Evolutionary conservation across 2,888 invertebrate genomes (phyloP), one percentile per base, ranked within the genome.

Genomic region (Scaptomyza flava): DNA sequence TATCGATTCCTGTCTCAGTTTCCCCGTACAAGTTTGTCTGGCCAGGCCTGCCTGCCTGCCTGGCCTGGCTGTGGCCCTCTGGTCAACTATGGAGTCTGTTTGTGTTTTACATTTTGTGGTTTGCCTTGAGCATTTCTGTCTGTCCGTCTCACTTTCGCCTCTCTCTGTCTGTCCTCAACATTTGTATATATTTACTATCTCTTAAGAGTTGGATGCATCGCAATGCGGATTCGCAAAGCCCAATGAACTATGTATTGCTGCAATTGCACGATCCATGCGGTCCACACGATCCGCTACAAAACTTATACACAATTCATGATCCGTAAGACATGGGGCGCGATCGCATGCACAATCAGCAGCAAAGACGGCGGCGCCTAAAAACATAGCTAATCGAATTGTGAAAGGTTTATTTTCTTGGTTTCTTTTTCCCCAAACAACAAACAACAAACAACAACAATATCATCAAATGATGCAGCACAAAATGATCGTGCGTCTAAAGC

Each of bases 221-320:
- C 81, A 88, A 81, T 81, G 89, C 89, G 85, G 85, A 85, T 87
- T 84, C 85, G 84, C 87, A 86, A 71, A 83, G 83, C 88, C 84
- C 87, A 84, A 82, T 87, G 88, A 87, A 84, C 88, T 84, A 50
- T 34, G 50, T 50, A 88, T 80, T 83, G 86, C 60, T 85, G 79
- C 69, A 69, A 67, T 72, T 82, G 83, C 77, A 73, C 70, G 73
- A 72, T 70, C 70, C 53, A 45, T 33, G 47, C 62, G 23, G 42
- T 41, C 33, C 53, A 64, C 45, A 41, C 46, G 6, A 1, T 27
- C 27, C 27, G 2, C 23, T 17, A 11, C 2, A 27, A 17, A 12
- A 6, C 2, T 14, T 17, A 43, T 23, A 20, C 60, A 61, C 77
- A 61, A 76, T 58, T 47, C 62, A 61, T 36, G 52, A 30, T 61